A percentile compares a stretch with the other conserved stretches of the same genome.
These are phyloP conservation scores for Ernsta delagoae DNA, from an alignment of 2,888 invertebrate species.

Conservation along the genomic window DNA sequence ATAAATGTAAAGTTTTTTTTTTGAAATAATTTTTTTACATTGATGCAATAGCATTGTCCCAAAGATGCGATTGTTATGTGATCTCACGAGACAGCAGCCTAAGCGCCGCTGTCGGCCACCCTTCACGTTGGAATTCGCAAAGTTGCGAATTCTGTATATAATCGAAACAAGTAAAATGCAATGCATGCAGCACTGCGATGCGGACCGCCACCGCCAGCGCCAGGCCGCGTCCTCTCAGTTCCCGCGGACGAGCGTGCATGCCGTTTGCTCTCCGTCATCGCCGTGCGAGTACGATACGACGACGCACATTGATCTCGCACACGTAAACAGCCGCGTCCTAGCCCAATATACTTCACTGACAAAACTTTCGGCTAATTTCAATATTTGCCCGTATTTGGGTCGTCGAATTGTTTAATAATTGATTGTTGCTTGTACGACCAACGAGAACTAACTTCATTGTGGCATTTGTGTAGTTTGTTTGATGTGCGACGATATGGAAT, in stretches of 20 bases:
- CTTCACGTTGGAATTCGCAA: constrained; percentile 62
- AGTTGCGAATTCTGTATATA: constrained; percentile 75
- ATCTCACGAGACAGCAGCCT: constrained; percentile 25
- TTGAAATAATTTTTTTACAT: too few species aligned
- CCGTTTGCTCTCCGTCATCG: constrained; percentile 59
- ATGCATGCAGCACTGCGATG: constrained; percentile 66
- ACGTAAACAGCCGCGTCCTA: constrained; percentile 58
- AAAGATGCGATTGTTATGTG: too few species aligned
- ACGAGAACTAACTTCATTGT: constrained; percentile 18
- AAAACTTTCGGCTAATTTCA: constrained; percentile 56
- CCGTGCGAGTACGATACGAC: constrained; percentile 49
- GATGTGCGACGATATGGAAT: constrained; percentile 28
- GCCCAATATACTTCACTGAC: constrained; percentile 48
- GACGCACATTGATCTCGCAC: constrained; percentile 57
- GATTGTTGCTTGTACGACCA: constrained; percentile 41
- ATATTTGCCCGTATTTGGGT: constrained; percentile 60
- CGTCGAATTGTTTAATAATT: constrained; percentile 52
- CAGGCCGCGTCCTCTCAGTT: constrained; percentile 59
- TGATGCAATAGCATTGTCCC: too few species aligned
- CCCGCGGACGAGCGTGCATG: constrained; percentile 59
- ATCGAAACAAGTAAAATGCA: constrained; percentile 66
- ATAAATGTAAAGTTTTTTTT: too few species aligned
- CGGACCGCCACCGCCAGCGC: constrained; percentile 41
- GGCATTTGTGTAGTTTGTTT: constrained; percentile 40
- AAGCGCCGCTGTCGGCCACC: constrained; percentile 47